Percentiles rank a stretch among this genome's conserved stretches.
Conservation (phyloP, 2,113 vertebrate species). For the Isurus oxyrinchus region DNA sequence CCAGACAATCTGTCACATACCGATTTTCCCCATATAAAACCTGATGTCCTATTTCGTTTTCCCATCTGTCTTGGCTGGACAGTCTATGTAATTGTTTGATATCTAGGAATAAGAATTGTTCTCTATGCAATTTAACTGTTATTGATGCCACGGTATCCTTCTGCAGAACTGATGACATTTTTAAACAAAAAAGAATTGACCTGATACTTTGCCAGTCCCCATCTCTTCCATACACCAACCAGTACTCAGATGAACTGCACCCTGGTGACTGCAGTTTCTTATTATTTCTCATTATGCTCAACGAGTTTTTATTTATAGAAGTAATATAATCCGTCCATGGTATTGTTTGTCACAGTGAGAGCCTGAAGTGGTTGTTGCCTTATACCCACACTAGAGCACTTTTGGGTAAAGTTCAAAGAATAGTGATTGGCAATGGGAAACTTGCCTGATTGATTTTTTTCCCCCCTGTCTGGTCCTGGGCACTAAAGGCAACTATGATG, state of each 20-base stretch:
- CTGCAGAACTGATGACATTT: background rate
- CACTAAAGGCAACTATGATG: background rate
- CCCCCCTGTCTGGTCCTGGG: background rate
- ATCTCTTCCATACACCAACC: background rate
- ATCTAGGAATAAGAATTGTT: background rate
- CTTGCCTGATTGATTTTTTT: background rate
- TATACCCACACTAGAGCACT: background rate
- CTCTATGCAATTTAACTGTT: constrained; percentile 10
- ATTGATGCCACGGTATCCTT: background rate
- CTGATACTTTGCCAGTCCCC: background rate
- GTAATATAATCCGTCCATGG: background rate
- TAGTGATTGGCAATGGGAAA: background rate
- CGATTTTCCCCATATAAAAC: background rate
- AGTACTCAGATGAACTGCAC: background rate
- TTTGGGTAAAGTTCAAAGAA: background rate
- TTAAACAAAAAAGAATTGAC: background rate
- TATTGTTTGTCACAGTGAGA: background rate
- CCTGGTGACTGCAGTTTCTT: background rate
- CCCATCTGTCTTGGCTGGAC: background rate
- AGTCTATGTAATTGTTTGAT: background rate
- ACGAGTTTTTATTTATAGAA: background rate
- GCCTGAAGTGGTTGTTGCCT: background rate
- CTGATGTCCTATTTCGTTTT: background rate
- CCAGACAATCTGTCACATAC: background rate
- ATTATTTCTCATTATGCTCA: background rate